Evolutionary conservation across 2,113 vertebrate genomes (phyloP).

Genomic region (Neopipo cinnamomea): DNA sequence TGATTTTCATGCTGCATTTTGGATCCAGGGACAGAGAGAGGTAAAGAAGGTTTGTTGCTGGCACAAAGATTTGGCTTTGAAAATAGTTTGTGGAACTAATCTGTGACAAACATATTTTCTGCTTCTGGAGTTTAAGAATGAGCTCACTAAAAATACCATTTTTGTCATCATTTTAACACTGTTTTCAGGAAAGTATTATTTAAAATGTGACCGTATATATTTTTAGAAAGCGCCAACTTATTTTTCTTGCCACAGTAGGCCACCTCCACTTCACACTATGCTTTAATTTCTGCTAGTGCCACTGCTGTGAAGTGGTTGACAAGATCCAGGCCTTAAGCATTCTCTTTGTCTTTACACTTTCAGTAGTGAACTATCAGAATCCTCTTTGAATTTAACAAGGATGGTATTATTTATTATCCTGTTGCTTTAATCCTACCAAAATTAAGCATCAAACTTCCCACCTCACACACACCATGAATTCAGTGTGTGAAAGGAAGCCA

Average conservation of each 20-base stretch:
- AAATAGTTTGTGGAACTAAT: slow-evolving; percentile 34
- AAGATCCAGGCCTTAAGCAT: not conserved
- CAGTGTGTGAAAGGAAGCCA: not conserved
- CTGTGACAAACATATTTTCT: slow-evolving; percentile 35
- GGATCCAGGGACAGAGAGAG: not conserved
- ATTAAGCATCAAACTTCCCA: not conserved
- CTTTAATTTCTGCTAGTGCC: not conserved
- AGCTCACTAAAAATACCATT: not conserved
- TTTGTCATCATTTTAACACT: not conserved
- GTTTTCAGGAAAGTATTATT: not conserved
- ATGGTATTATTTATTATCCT: not conserved
- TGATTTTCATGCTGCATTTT: slow-evolving; percentile 18
- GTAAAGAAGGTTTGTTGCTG: slow-evolving; percentile 29
- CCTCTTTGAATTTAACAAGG: not conserved
- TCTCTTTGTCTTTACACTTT: not conserved
- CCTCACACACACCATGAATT: not conserved
- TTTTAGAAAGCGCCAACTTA: not conserved
- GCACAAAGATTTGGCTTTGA: not conserved
- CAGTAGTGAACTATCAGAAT: not conserved
- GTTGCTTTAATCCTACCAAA: not conserved
- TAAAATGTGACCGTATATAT: not conserved
- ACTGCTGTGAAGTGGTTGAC: not conserved
- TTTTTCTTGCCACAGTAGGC: not conserved
- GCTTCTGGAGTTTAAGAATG: not conserved
- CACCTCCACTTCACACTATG: not conserved